phyloP scores from a whole-genome alignment of 1,140 invertebrate species.

The Panulirus ornatus region DNA sequence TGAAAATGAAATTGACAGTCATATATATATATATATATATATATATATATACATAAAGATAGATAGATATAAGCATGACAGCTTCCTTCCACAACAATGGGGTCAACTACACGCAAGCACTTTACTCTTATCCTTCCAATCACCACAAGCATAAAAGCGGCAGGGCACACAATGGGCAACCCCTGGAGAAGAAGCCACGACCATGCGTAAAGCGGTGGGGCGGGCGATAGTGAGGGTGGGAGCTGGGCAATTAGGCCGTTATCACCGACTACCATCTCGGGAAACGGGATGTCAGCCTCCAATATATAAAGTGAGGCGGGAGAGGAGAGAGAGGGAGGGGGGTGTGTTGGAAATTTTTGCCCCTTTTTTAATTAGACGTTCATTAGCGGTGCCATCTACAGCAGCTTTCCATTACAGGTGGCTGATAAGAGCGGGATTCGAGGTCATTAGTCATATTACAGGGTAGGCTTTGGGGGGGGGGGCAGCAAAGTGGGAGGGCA shows the following conservation, averaged over 20 bases:
- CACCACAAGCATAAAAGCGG: slow-evolving; percentile 11
- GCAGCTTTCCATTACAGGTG: slow-evolving; percentile 64
- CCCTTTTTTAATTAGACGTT: slow-evolving; percentile 62
- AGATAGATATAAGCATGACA: too few relatives aligned
- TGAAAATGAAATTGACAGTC: too few relatives aligned
- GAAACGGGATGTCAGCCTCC: slow-evolving; percentile 48
- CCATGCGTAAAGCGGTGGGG: background rate
- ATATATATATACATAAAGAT: too few relatives aligned
- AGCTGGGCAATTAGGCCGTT: slow-evolving; percentile 15
- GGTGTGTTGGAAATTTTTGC: background rate
- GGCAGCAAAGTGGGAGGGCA: background rate
- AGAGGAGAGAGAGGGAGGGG: background rate
- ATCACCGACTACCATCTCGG: slow-evolving; percentile 11
- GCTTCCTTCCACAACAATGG: too few relatives aligned
- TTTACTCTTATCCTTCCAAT: slow-evolving; percentile 3
- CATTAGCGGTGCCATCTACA: slow-evolving; percentile 50
- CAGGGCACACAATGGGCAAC: slow-evolving; percentile 5
- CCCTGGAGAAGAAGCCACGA: background rate
- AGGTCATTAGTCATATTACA: slow-evolving; percentile 62
- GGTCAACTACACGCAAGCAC: background rate
- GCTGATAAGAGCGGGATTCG: slow-evolving; percentile 49
- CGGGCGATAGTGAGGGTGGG: too few relatives aligned
- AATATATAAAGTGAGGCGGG: slow-evolving; percentile 17
- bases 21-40: too few relatives aligned
- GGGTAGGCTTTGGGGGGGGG: background rate